Conservation (phyloP, 2,113 vertebrate species). For the Gallinago paraguaiae region DNA sequence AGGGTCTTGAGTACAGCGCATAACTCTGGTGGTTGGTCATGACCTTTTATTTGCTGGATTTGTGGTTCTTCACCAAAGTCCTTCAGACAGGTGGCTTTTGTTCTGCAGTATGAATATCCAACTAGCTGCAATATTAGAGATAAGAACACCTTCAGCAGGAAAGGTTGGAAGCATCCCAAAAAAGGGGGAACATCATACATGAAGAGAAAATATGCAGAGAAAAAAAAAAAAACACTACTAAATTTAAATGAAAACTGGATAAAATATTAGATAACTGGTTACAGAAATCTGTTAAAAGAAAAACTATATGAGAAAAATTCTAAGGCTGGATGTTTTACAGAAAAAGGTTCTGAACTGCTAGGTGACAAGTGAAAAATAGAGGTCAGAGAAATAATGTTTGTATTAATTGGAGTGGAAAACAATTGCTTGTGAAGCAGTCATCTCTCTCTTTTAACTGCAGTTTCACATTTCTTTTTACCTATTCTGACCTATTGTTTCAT, state of each 20-base stretch:
- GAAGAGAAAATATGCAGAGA: background rate
- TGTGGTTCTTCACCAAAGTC: background rate
- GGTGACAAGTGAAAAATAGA: background rate
- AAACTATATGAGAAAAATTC: background rate
- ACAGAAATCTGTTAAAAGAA: background rate
- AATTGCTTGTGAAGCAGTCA: background rate
- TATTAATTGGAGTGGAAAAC: conserved; percentile 5
- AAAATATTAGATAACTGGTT: background rate
- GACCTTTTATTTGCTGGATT: background rate
- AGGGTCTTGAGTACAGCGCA: background rate
- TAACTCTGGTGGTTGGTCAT: background rate
- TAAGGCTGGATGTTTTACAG: background rate
- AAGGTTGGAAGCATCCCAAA: background rate
- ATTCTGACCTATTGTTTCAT: background rate
- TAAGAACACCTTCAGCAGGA: background rate
- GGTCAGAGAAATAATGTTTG: background rate
- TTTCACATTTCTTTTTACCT: background rate
- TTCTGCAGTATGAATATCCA: background rate
- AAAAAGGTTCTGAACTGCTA: background rate
- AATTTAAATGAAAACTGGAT: background rate
- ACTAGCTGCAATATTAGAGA: background rate
- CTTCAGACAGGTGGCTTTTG: background rate
- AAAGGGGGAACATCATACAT: background rate
- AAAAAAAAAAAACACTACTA: background rate
- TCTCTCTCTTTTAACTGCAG: background rate